These are phyloP conservation scores for Smittia aterrima DNA, from an alignment of 2,888 invertebrate genomes.

Conservation along the genomic window DNA sequence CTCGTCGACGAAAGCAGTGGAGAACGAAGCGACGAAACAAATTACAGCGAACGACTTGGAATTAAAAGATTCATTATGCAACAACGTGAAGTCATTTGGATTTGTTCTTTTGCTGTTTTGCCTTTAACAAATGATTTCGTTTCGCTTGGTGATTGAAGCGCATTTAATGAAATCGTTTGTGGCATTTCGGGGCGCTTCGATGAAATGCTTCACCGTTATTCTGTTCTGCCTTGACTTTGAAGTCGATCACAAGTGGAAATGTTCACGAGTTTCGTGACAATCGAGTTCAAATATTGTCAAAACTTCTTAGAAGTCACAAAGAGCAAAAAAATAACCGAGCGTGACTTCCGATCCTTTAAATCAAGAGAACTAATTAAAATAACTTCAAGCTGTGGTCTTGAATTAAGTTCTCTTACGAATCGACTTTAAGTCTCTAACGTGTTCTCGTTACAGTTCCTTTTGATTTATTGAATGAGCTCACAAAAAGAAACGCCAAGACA, in stretches of 20 bases:
- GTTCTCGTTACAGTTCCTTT: neutral
- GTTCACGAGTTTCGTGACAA: no score
- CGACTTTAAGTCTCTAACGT: neutral
- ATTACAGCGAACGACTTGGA: neutral
- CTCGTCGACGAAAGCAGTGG: neutral
- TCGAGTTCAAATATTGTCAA: no score
- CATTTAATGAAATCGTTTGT: neutral
- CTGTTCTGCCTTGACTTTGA: no score
- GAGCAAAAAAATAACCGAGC: no score
- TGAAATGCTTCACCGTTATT: no score
- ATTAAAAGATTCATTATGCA: constrained; percentile 10
- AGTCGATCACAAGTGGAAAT: no score
- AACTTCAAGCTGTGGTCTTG: neutral
- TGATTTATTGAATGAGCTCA: constrained; percentile 3
- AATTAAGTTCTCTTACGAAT: neutral
- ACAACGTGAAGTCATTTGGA: constrained; percentile 2
- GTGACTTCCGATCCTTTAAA: no score
- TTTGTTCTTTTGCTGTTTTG: neutral
- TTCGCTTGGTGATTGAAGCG: neutral
- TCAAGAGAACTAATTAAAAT: no score
- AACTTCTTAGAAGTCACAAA: no score
- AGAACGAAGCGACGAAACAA: constrained; percentile 7
- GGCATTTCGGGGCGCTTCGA: no score
- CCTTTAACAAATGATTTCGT: neutral
- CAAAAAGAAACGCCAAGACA: neutral